Percentiles rank a stretch among this genome's conserved stretches.
Evolutionary conservation across 2,888 invertebrate species (phyloP).

Genomic region (Eupithecia subfuscata): DNA sequence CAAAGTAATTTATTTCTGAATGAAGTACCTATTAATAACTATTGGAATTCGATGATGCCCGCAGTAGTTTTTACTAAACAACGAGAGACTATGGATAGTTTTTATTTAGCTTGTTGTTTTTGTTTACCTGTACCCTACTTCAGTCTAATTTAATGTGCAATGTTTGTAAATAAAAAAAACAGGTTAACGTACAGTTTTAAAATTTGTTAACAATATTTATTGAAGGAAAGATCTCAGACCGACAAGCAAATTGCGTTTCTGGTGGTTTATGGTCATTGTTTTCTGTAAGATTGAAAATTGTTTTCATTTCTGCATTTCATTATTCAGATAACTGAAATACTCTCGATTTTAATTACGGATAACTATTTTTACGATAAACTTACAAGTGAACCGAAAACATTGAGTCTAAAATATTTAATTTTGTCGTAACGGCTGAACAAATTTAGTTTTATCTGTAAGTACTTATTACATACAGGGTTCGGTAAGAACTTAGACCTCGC

Average conservation of each 20-base stretch:
- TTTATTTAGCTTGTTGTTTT: not conserved
- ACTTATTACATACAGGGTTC: not conserved
- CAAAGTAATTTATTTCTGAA: not conserved
- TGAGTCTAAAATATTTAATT: not conserved
- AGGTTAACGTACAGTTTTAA: not conserved
- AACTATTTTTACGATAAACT: not conserved
- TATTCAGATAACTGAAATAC: not conserved
- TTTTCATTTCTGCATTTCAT: not conserved
- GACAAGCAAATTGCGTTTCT: not conserved
- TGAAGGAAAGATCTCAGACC: not conserved
- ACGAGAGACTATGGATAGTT: not conserved
- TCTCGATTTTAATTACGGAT: not conserved
- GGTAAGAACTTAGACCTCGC: not conserved
- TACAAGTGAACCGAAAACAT: not conserved
- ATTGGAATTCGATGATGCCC: no score
- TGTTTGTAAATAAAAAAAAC: not conserved
- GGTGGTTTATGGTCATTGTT: not conserved
- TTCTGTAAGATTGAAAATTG: not conserved
- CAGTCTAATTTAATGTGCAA: not conserved
- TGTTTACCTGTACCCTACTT: not conserved
- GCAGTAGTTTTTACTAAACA: no score
- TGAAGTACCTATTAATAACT: no score
- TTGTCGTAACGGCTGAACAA: conserved; percentile 28
- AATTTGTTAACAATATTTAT: not conserved
- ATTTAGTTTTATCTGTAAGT: conserved; percentile 24